These are phyloP conservation scores for Holacanthus passer DNA, from an alignment of 2,113 vertebrate genomes.

Conservation along the genomic window DNA sequence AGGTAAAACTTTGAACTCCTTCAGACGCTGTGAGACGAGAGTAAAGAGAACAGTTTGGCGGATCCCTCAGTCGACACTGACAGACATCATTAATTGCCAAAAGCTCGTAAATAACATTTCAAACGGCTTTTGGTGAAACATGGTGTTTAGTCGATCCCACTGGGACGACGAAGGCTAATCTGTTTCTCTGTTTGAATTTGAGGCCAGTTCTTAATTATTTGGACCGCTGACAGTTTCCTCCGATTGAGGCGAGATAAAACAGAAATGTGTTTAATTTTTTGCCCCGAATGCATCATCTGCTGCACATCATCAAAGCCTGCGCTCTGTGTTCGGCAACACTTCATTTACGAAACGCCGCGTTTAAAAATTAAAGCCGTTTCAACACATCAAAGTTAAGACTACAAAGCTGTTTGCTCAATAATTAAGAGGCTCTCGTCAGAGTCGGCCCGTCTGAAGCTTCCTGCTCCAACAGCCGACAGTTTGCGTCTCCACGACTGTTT, in stretches of 20 bases:
- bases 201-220: slow-evolving; percentile 36
- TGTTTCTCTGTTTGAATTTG: slow-evolving; percentile 24
- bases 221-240: slow-evolving; percentile 22
- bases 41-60: background rate
- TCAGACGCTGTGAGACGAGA: background rate
- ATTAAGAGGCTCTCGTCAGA: slow-evolving; percentile 45
- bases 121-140: slow-evolving; percentile 1
- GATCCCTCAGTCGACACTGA: background rate
- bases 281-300: slow-evolving; percentile 36
- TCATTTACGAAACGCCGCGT: slow-evolving; percentile 54
- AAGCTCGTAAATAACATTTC: slow-evolving; percentile 14
- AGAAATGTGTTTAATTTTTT: slow-evolving; percentile 40
- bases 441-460: background rate
- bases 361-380: slow-evolving; percentile 70
- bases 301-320: slow-evolving; percentile 58
- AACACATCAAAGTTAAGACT: slow-evolving; percentile 71
- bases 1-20: background rate
- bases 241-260: slow-evolving; percentile 34
- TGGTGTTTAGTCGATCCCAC: background rate
- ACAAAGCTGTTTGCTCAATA: slow-evolving; percentile 73
- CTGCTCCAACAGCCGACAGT: background rate
- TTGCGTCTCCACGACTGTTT: background rate
- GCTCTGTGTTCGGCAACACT: slow-evolving; percentile 22
- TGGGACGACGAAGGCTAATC: background rate
- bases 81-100: background rate